A percentile compares a stretch with the other conserved stretches of the same genome.
These are phyloP conservation scores for Drosophila mettleri DNA, from an alignment of 2,888 invertebrate species.

Conservation along the genomic window DNA sequence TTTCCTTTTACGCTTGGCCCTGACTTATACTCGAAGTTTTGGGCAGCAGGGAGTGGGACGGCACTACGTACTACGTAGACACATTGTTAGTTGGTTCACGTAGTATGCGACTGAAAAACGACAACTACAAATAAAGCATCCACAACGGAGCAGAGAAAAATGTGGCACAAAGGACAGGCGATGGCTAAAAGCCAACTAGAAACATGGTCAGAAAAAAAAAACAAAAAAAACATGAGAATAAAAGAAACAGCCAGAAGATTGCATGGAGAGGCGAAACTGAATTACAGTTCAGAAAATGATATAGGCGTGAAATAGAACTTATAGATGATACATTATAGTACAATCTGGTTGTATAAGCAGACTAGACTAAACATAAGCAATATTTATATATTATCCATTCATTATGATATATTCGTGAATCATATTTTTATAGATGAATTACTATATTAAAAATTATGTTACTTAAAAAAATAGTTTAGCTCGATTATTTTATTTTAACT, in stretches of 20 bases:
- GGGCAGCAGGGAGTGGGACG: background rate
- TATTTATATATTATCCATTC: background rate
- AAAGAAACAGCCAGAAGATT: background rate
- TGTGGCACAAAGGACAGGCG: slow-evolving; percentile 69
- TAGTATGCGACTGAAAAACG: slow-evolving; percentile 68
- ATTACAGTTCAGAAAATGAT: slow-evolving; percentile 14
- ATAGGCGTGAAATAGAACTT: background rate
- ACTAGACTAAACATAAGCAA: too few relatives aligned
- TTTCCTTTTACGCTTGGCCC: slow-evolving; percentile 46
- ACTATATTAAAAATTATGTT: background rate
- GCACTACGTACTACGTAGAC: slow-evolving; percentile 51
- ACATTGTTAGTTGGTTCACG: slow-evolving; percentile 62
- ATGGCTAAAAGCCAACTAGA: slow-evolving; percentile 50
- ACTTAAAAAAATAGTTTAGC: too few relatives aligned
- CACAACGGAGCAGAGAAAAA: slow-evolving; percentile 42
- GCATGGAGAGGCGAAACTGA: background rate
- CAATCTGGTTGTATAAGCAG: background rate
- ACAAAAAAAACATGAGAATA: background rate
- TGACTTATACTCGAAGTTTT: slow-evolving; percentile 49
- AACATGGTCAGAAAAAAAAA: background rate
- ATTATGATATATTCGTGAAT: background rate
- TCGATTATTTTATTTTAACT: too few relatives aligned
- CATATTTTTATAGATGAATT: too few relatives aligned
- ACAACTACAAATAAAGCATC: slow-evolving; percentile 29
- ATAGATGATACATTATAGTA: background rate